A percentile compares a stretch with the other conserved stretches of the same genome.
Evolutionary conservation across 1,140 invertebrate genomes (phyloP).

Genomic region (Drosophila tristis): DNA sequence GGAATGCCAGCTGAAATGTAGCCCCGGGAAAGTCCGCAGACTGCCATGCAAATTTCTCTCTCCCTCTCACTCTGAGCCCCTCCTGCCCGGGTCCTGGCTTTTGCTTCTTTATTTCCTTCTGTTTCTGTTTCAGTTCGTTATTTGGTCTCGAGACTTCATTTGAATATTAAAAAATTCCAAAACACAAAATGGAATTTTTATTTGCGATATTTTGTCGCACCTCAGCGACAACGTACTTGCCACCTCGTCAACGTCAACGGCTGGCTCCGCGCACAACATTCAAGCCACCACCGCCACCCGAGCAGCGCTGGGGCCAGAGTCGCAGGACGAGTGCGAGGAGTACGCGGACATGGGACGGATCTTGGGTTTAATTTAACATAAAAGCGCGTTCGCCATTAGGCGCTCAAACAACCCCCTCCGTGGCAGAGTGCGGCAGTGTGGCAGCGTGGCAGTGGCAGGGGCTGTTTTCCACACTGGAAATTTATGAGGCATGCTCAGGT

Average conservation of each 20-base stretch:
- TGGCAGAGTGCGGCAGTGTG: slow-evolving; percentile 36
- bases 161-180: slow-evolving; percentile 82
- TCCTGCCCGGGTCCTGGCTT: no score
- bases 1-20: no score
- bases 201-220: slow-evolving; percentile 83
- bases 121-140: slow-evolving; percentile 9
- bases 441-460: slow-evolving; percentile 23
- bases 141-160: slow-evolving; percentile 62
- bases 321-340: no score
- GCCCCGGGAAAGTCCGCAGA: no score
- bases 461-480: slow-evolving; percentile 54
- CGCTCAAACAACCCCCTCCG: slow-evolving; percentile 49
- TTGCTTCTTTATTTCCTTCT: slow-evolving; percentile 1
- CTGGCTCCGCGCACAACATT: slow-evolving; percentile 26
- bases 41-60: slow-evolving; percentile 5
- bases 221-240: slow-evolving; percentile 81
- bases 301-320: no score
- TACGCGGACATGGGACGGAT: slow-evolving; percentile 13
- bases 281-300: no score
- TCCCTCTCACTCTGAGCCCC: no score
- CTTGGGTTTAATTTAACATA: slow-evolving; percentile 79
- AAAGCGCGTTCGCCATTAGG: slow-evolving; percentile 81
- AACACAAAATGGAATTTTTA: slow-evolving; percentile 82
- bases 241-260: slow-evolving; percentile 54
- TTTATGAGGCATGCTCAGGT: slow-evolving; percentile 84